Base-by-base conservation (phyloP, 2,113 vertebrate genomes). In the Gila orcuttii region DNA sequence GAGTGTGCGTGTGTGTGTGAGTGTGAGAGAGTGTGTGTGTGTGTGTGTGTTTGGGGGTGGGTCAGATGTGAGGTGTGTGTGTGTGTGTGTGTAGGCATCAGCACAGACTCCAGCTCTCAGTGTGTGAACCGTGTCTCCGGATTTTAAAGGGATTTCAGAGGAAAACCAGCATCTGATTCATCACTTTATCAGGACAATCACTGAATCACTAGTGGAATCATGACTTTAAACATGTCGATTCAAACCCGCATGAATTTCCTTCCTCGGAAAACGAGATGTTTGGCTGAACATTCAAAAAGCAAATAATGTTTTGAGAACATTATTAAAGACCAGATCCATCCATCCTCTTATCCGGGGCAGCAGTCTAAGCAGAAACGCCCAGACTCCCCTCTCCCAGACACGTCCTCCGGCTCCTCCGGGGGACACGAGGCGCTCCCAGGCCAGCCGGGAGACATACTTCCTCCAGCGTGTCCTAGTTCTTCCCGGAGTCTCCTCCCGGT, bases 61-160 rank as follows among this genome's bases (percentile, higher is more conserved):
- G 23, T 62, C 9, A 62, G 59, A 62, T 2, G 3, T n/a, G 59
- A 25, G 17, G 33, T 71, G 68, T 71, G 62, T 17, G 85, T 23
- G n/a, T 62, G 66, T 69, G 66, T 69, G 66, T 75, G 42, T 92
- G 90, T 87, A 89, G 86, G 79, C 83, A 66, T 36, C 36, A 36
- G 36, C 36, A 36, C 36, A 39, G 39, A 42, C 57, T 79, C 55
- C 15, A 17, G 42, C 78, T 80, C 59, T 80, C 59, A 39, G 55
- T 25, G 12, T 60, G 77, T 17, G 31, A 77, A 83, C 85, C 62
- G 11, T 74, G 33, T 76, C 79, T 86, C 79, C 3, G 42, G 59
- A 15, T 76, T 10, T 76, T 28, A 52, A 52, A 76, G 73, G 2
- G 6, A 28, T 69, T 17, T 36, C 31, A 69, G n/a, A 62, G 31